These are phyloP conservation scores for Agelas oroides DNA, from an alignment of 37 sponge, comb jelly and placozoan species.

Conservation along the genomic window DNA sequence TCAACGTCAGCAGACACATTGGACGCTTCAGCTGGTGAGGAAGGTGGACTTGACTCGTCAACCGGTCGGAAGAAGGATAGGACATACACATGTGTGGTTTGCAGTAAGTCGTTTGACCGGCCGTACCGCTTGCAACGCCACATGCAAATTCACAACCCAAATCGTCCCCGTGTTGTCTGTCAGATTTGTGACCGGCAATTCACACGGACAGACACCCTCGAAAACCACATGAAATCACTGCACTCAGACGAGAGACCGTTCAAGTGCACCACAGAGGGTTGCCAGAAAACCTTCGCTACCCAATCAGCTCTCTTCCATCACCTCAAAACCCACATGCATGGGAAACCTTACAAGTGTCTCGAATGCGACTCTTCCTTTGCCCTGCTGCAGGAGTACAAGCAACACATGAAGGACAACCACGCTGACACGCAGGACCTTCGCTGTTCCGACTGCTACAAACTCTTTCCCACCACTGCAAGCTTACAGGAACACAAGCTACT, in stretches of 20 bases:
- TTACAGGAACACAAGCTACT: slow-evolving; percentile 47
- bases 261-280: slow-evolving; percentile 44
- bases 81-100: slow-evolving; percentile 37
- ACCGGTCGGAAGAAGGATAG: neutral
- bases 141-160: slow-evolving; percentile 70
- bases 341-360: slow-evolving; percentile 59
- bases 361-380: slow-evolving; percentile 58
- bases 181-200: slow-evolving; percentile 55
- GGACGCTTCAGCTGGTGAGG: too few relatives aligned
- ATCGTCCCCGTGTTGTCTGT: slow-evolving; percentile 58
- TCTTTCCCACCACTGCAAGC: slow-evolving; percentile 33
- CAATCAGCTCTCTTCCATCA: slow-evolving; percentile 57
- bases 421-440: slow-evolving; percentile 53
- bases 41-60: neutral
- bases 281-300: slow-evolving; percentile 46
- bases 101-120: slow-evolving; percentile 63
- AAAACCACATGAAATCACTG: slow-evolving; percentile 56
- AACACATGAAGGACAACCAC: slow-evolving; percentile 33
- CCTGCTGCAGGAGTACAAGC: slow-evolving; percentile 55
- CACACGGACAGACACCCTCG: slow-evolving; percentile 59
- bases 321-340: slow-evolving; percentile 51
- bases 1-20: too few relatives aligned
- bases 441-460: slow-evolving; percentile 62
- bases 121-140: slow-evolving; percentile 64
- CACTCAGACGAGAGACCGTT: slow-evolving; percentile 68